A percentile compares a stretch with the other conserved stretches of the same genome.
Conservation (phyloP, 2,113 vertebrate species). For the Lampris incognitus region DNA sequence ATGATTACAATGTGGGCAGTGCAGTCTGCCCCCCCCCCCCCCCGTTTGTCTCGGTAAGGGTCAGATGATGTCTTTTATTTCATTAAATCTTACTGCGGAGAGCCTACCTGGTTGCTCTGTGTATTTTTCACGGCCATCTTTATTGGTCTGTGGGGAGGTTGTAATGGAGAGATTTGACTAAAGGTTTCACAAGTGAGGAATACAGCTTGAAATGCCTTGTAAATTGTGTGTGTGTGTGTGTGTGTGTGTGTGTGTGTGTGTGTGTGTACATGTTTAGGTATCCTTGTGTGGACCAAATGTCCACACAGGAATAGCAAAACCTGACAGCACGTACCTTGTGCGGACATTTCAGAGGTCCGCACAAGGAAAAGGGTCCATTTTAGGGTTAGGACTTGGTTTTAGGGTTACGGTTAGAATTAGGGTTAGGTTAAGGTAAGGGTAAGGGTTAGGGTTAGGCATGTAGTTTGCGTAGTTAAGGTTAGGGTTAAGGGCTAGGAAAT, state of each 20-base stretch:
- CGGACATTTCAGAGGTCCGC: too few relatives aligned
- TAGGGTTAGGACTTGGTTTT: too few relatives aligned
- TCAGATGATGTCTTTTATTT: slow-evolving; percentile 57
- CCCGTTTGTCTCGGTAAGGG: slow-evolving; percentile 45
- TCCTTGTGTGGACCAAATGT: too few relatives aligned
- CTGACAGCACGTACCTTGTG: too few relatives aligned
- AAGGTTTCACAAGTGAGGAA: slow-evolving; percentile 51
- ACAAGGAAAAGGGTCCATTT: too few relatives aligned
- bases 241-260: not conserved
- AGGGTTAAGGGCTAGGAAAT: too few relatives aligned
- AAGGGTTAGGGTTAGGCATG: too few relatives aligned
- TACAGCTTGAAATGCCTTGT: slow-evolving; percentile 48
- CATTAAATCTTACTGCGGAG: slow-evolving; percentile 59
- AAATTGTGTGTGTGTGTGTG: not conserved
- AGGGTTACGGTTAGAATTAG: too few relatives aligned
- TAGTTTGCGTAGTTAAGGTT: too few relatives aligned
- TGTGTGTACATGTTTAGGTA: too few relatives aligned
- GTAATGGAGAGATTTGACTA: slow-evolving; percentile 30
- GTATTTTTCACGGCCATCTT: slow-evolving; percentile 64
- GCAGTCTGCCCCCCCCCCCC: slow-evolving; percentile 20
- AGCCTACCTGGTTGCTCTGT: slow-evolving; percentile 19
- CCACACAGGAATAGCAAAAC: too few relatives aligned
- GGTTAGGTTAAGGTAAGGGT: too few relatives aligned
- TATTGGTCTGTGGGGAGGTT: slow-evolving; percentile 47
- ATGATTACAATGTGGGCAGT: slow-evolving; percentile 44